A percentile compares a stretch with the other conserved stretches of the same genome.
Evolutionary conservation across 2,888 invertebrate species (phyloP).

Genomic region (Eupithecia inturbata): DNA sequence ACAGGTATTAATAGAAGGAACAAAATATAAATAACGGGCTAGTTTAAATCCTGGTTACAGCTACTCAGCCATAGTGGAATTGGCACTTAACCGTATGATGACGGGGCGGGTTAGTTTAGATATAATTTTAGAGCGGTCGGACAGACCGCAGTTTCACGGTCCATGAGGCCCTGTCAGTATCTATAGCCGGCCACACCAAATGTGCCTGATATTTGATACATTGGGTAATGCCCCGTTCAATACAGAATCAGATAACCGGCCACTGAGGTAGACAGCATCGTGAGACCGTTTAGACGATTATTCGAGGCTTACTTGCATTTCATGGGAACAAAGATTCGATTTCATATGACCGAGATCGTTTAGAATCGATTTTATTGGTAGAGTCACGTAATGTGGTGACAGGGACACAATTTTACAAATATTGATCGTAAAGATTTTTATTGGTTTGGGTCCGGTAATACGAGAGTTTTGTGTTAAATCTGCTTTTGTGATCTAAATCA

Average conservation of each 20-base stretch:
- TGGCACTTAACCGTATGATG: conserved; percentile 12
- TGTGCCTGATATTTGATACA: conserved; percentile 65
- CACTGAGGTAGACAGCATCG: conserved; percentile 73
- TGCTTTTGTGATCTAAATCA: conserved; percentile 10
- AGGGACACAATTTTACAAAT: conserved; percentile 48
- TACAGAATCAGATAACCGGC: conserved; percentile 61
- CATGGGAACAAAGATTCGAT: conserved; percentile 69
- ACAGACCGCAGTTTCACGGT: conserved; percentile 68
- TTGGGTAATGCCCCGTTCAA: conserved; percentile 59
- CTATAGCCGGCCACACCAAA: conserved; percentile 59
- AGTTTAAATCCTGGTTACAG: background rate
- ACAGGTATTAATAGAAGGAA: background rate
- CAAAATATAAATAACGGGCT: background rate
- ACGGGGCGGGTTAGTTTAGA: conserved; percentile 8
- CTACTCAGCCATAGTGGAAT: conserved; percentile 2
- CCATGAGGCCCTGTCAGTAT: conserved; percentile 63
- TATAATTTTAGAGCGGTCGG: conserved; percentile 40
- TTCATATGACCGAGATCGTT: conserved; percentile 60
- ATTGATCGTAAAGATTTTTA: conserved; percentile 47
- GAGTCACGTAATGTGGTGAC: conserved; percentile 55
- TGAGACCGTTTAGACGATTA: conserved; percentile 63
- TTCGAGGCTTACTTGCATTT: conserved; percentile 66
- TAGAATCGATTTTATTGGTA: conserved; percentile 55
- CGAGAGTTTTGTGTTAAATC: conserved; percentile 15
- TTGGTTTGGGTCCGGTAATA: conserved; percentile 33